A percentile compares a stretch with the other conserved stretches of the same genome.
Evolutionary conservation across 2,888 invertebrate genomes (phyloP).

Genomic region (Agrotis ipsilon): DNA sequence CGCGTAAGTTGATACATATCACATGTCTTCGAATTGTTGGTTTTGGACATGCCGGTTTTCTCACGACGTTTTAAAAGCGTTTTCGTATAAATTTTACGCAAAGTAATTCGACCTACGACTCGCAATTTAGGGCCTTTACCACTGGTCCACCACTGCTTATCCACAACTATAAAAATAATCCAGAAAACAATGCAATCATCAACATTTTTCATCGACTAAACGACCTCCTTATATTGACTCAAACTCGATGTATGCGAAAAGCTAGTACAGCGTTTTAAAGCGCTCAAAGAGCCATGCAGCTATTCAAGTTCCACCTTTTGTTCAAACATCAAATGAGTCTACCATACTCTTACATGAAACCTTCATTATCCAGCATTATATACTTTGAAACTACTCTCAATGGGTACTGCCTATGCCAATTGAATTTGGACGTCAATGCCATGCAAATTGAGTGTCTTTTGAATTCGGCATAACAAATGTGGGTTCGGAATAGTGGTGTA

Average conservation of each 20-base stretch:
- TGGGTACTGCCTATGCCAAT: not conserved
- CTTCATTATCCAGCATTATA: slow-evolving; percentile 23
- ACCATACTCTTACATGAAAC: not conserved
- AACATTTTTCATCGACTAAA: not conserved
- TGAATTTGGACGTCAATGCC: slow-evolving; percentile 11
- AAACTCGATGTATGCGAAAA: not conserved
- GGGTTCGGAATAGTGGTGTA: not conserved
- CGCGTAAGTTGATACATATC: too few species aligned
- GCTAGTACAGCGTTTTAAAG: not conserved
- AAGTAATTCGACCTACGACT: too few species aligned
- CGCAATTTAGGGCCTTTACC: too few species aligned
- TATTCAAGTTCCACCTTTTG: slow-evolving; percentile 25
- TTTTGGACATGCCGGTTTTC: too few species aligned
- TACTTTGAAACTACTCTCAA: slow-evolving; percentile 16
- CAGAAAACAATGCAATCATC: too few species aligned
- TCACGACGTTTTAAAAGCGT: too few species aligned
- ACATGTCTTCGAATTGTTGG: too few species aligned
- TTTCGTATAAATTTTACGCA: too few species aligned
- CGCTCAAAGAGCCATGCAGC: not conserved
- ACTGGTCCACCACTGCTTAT: too few species aligned
- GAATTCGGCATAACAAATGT: slow-evolving; percentile 1
- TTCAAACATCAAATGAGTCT: slow-evolving; percentile 22
- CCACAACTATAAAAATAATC: too few species aligned
- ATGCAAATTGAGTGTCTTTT: slow-evolving; percentile 18
- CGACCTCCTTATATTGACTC: not conserved